phyloP scores from a whole-genome alignment of 1,140 invertebrate genomes.

The Monochamus saltuarius region DNA sequence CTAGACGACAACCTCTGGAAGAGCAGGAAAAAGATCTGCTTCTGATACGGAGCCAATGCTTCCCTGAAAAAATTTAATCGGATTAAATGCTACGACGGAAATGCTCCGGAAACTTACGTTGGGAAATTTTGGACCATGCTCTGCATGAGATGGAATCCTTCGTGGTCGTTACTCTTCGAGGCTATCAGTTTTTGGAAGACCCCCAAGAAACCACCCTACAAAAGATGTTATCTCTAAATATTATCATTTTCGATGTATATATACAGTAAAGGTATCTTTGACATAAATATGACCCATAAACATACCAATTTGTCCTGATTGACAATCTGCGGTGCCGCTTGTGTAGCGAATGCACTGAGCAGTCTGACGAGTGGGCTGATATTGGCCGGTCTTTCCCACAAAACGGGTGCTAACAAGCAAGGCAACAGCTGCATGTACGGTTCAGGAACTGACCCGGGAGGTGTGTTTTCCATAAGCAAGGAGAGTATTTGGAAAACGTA shows the following conservation, averaged over 20 bases:
- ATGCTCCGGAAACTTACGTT: constrained; percentile 52
- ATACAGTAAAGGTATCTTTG: no score
- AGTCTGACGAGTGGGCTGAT: constrained; percentile 88
- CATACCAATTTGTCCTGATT: constrained; percentile 52
- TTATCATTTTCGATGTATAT: no score
- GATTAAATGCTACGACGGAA: constrained; percentile 19
- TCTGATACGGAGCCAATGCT: constrained; percentile 73
- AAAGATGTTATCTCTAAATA: constrained; percentile 45
- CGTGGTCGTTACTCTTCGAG: constrained; percentile 93
- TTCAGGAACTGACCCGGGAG: constrained; percentile 63
- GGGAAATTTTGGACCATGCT: constrained; percentile 76
- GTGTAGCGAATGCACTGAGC: constrained; percentile 80
- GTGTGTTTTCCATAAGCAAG: constrained; percentile 77
- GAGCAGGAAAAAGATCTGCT: constrained; percentile 86
- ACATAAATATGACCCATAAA: no score
- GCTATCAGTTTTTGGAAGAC: constrained; percentile 96
- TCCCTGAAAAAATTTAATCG: constrained; percentile 55
- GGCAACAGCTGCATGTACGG: constrained; percentile 89
- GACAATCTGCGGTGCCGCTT: constrained; percentile 74
- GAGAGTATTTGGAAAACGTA: constrained; percentile 97
- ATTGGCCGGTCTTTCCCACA: constrained; percentile 93
- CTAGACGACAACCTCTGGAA: constrained; percentile 89
- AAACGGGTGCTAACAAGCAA: constrained; percentile 78
- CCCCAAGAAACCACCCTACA: constrained; percentile 81
- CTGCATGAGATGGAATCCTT: constrained; percentile 91